Base-by-base conservation (phyloP, 2,113 vertebrate species). In the Ploceus nigricollis region DNA sequence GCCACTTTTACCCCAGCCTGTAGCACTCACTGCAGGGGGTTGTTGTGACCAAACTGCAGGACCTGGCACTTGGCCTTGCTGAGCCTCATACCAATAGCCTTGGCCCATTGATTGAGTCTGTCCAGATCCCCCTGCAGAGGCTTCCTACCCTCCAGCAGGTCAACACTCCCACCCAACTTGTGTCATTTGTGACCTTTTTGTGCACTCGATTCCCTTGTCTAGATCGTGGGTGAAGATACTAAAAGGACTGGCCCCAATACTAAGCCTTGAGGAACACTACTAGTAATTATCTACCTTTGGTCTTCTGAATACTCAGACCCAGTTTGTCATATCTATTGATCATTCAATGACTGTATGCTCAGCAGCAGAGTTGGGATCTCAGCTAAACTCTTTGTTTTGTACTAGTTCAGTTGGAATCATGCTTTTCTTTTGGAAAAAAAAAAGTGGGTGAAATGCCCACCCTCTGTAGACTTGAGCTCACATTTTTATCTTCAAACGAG, bases 21-120 rank as follows among this genome's bases (percentile, higher is more conserved):
- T 37, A 37, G 68, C 9, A 2, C 27, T 73, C 9, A 2, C 27
- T 73, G 18, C 31, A 24, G 5, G 18, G 25, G 7, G 1, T 53
- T 47, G 10, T 8, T 86, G 27, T 68, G 54, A 60, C 25, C 45
- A 1, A 47, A 15, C 31, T 23, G n/a, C 21, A 24, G 53, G 40
- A 54, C 15, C 17, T 0, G 0, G 18, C 30, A 9, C 39, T 24
- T 53, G 13, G 6, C 12, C 15, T 61, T 73, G 25, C 16, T 42
- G n/a, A 54, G 28, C 18, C 6, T 86, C 18, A 7, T 48, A 25
- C 9, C 23, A 24, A 1, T 30, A 14, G 27, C 40, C 27, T 37
- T 28, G 16, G 19, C 31, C 19, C 31, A 11, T 28, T 8, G 19
- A 54, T 54, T 3, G 2, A 75, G 20, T 63, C 25, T 69, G 14